Evolutionary conservation across 2,888 invertebrate genomes (phyloP), one percentile per base, ranked within the genome.

Genomic region (Sialis fuliginosa): DNA sequence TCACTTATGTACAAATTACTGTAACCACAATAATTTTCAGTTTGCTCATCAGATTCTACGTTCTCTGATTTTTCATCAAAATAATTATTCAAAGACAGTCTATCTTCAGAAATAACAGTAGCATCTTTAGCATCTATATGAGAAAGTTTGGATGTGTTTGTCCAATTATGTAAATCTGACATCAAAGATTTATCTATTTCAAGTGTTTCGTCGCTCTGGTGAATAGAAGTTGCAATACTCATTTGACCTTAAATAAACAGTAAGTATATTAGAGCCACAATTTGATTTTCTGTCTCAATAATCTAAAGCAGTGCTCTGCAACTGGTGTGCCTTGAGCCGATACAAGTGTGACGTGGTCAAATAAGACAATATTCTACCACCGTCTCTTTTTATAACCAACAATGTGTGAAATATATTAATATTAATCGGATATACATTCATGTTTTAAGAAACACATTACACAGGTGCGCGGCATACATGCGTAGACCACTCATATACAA

Each of bases 81-180:
- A 31, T 45, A 45, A 31, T 48, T 48, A 34, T 48, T 45, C 7
- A 45, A n/a, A n/a, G 45, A 48, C 1, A 45, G 41, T 8, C 41
- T 45, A 45, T 57, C 56, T 31, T 52, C 51, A 22, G 52, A 52
- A 49, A 52, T 53, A 13, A 50, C 50, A 42, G 50, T 53, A 54
- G 55, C 53, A 54, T 56, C 53, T 48, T 53, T 45, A 5, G 39
- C 7, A 10, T 45, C 52, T n/a, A 55, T 55, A 37, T 64, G 60
- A 10, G 63, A 61, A 39, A 65, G 53, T 56, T 62, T 62, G 1
- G 65, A 65, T 46, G 60, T 58, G 39, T 63, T 63, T 6, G 64
- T 64, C 65, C 65, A 66, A 52, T 62, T 63, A 51, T 62, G 64
- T 32, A 65, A 64, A 49, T 64, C 63, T 3, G 59, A 54, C 42